A percentile compares a stretch with the other conserved stretches of the same genome.
Conservation (phyloP, 2,113 vertebrate species). For the Telmatochromis brichardi region DNA sequence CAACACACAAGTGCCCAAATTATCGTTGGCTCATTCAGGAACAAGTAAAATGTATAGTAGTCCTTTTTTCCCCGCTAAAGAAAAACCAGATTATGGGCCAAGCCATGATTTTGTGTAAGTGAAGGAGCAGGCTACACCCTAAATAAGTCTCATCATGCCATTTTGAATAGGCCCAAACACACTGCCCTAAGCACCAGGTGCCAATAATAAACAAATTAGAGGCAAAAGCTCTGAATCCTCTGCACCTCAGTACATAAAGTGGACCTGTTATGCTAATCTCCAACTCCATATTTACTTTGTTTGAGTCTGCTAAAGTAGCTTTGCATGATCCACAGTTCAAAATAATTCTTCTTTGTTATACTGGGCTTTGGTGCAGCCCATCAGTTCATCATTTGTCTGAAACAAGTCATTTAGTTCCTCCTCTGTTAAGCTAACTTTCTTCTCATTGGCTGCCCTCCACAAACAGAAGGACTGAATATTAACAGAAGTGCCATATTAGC, state of each 20-base stretch:
- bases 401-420: not conserved
- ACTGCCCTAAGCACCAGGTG: not conserved
- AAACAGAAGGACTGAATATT: not conserved
- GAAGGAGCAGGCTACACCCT: not conserved
- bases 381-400: not conserved
- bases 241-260: not conserved
- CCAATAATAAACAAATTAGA: not conserved
- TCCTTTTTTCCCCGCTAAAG: fast-evolving
- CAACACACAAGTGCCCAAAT: not conserved
- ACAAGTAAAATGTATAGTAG: not conserved
- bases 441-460: not conserved
- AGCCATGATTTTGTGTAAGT: not conserved
- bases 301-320: not conserved
- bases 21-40: not conserved
- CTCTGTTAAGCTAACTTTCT: not conserved
- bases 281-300: not conserved
- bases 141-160: constrained; percentile 34
- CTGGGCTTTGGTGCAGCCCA: not conserved
- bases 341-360: not conserved
- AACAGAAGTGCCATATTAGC: not conserved
- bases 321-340: not conserved
- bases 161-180: not conserved
- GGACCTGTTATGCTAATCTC: not conserved
- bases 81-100: not conserved
- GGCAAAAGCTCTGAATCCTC: not conserved